These are phyloP conservation scores for Xestia ashworthii DNA, from an alignment of 2,888 invertebrate genomes.

Conservation along the genomic window DNA sequence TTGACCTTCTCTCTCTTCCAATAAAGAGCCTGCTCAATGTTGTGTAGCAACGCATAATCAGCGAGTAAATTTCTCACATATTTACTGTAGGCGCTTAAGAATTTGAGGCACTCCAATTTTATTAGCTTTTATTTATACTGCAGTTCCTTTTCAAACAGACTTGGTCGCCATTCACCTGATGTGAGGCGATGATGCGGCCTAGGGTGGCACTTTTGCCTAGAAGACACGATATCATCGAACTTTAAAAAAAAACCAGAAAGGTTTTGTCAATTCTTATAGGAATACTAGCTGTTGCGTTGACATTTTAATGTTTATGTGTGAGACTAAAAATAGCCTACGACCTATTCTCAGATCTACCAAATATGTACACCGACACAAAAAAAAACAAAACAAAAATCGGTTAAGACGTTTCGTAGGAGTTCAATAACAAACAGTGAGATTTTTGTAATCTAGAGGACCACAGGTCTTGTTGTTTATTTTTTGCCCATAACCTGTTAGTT, in stretches of 20 bases:
- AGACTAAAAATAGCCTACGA: too few species aligned
- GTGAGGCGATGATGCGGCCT: neutral
- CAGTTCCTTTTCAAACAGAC: neutral
- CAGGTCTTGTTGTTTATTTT: neutral
- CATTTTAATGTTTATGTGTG: too few species aligned
- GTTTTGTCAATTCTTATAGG: too few species aligned
- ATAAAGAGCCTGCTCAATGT: neutral
- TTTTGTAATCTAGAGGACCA: neutral
- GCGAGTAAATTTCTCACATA: neutral
- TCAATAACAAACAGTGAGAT: too few species aligned
- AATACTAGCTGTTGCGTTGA: too few species aligned
- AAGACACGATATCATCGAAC: neutral
- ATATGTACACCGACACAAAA: too few species aligned
- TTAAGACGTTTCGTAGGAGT: too few species aligned
- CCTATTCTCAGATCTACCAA: too few species aligned
- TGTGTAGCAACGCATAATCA: slow-evolving; percentile 13
- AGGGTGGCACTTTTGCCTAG: neutral
- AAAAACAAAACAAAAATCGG: too few species aligned
- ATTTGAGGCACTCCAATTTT: neutral
- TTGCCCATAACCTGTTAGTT: neutral
- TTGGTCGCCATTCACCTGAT: neutral
- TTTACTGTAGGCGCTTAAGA: slow-evolving; percentile 20
- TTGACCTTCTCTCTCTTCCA: neutral
- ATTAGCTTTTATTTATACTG: neutral
- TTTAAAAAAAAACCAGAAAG: neutral